Conservation (phyloP, 2,113 vertebrate genomes). For the Dissostichus mawsoni region DNA sequence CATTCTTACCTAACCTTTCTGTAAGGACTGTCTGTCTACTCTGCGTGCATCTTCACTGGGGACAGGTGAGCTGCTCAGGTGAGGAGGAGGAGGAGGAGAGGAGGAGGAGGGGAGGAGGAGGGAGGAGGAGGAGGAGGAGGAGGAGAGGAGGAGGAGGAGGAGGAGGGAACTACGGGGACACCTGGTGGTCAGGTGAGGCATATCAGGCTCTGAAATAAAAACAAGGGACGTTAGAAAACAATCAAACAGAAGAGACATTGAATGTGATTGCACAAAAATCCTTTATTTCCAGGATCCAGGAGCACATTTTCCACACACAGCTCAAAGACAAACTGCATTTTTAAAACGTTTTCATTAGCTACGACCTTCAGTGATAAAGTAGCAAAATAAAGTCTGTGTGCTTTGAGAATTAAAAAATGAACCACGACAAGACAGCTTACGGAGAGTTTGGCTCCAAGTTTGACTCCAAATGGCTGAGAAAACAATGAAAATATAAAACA, state of each 20-base stretch:
- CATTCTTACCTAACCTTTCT: conserved; percentile 18
- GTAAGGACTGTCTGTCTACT: conserved; percentile 6
- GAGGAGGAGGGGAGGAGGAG: too few species aligned
- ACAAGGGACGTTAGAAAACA: conserved; percentile 6
- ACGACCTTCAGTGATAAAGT: conserved; percentile 67
- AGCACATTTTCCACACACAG: conserved; percentile 70
- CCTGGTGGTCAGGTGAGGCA: conserved; percentile 25
- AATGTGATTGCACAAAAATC: conserved; percentile 74
- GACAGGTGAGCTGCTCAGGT: conserved; percentile 12
- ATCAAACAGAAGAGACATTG: not conserved
- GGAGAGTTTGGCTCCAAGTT: conserved; percentile 48
- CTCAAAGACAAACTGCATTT: conserved; percentile 67
- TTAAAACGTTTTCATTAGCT: conserved; percentile 35
- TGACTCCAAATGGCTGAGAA: not conserved
- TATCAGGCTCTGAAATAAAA: conserved; percentile 10
- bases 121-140: too few species aligned
- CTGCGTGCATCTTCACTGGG: not conserved
- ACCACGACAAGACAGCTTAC: conserved; percentile 11
- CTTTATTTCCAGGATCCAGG: conserved; percentile 79
- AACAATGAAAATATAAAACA: conserved; percentile 15
- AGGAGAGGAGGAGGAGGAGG: not conserved
- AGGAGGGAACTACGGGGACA: conserved; percentile 8
- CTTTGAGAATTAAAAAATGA: conserved; percentile 38
- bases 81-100: not conserved
- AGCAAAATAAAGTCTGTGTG: conserved; percentile 65